phyloP scores from a whole-genome alignment of 2,113 vertebrate species.

The Bubalus kerabau region DNA sequence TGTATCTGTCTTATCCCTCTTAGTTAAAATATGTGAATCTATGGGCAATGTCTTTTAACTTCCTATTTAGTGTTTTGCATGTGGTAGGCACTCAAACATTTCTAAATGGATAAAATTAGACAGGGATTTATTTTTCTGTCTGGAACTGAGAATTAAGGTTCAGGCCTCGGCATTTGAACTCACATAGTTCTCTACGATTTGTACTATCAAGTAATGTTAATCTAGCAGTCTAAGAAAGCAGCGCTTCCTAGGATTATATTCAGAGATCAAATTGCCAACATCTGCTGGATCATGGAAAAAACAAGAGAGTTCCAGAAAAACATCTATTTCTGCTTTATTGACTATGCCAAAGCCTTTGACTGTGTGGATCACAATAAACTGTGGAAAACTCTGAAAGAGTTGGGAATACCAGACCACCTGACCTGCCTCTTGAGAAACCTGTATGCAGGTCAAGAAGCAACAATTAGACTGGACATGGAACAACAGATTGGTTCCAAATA shows the following conservation, averaged over 20 bases:
- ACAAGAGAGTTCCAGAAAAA: not conserved
- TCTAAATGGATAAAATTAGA: not conserved
- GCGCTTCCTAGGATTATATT: not conserved
- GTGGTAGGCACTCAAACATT: not conserved
- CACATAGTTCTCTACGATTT: not conserved
- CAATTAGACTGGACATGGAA: too few species aligned
- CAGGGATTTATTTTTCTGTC: not conserved
- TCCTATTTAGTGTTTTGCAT: not conserved
- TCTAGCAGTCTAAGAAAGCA: not conserved
- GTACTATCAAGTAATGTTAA: not conserved
- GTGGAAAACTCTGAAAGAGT: too few species aligned
- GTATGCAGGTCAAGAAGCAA: too few species aligned
- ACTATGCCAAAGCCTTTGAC: too few species aligned
- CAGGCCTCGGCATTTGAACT: not conserved
- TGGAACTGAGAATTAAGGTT: not conserved
- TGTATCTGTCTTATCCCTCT: not conserved
- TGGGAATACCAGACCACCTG: too few species aligned
- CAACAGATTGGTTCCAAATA: too few species aligned
- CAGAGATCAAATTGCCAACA: not conserved
- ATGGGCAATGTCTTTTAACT: not conserved
- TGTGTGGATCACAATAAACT: too few species aligned
- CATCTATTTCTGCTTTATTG: too few species aligned
- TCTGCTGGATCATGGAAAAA: not conserved
- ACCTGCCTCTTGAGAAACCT: too few species aligned
- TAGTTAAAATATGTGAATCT: not conserved